Evolutionary conservation across 2,113 vertebrate genomes (phyloP).

Genomic region (Xenopus borealis): DNA sequence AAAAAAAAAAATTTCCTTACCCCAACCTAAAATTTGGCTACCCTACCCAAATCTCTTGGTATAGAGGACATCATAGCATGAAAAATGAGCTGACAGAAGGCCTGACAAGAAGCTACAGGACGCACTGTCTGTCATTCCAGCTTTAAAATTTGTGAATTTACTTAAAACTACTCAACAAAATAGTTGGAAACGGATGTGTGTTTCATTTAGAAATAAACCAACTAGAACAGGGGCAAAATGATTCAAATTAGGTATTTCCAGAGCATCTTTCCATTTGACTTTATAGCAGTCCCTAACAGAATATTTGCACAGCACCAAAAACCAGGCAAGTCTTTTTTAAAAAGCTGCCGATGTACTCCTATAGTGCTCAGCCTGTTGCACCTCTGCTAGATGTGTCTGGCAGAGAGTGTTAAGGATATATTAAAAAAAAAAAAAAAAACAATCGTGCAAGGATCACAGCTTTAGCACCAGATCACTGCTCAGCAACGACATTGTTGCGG

Average conservation of each 20-base stretch:
- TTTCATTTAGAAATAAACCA: too few relatives aligned
- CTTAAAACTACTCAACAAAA: too few relatives aligned
- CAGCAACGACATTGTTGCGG: not conserved
- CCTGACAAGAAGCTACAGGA: too few relatives aligned
- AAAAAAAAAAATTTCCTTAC: constrained; percentile 48
- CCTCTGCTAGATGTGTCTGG: not conserved
- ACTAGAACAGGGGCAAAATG: constrained; percentile 25
- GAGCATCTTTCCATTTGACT: constrained; percentile 73
- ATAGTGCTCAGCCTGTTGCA: constrained; percentile 11
- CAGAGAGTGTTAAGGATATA: not conserved
- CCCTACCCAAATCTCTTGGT: too few relatives aligned
- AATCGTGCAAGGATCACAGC: constrained; percentile 19
- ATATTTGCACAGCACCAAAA: constrained; percentile 32
- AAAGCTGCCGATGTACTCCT: not conserved
- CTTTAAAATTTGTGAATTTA: too few relatives aligned
- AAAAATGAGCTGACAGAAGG: too few relatives aligned
- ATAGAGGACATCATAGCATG: too few relatives aligned
- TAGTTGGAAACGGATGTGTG: too few relatives aligned
- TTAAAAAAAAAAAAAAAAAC: not conserved
- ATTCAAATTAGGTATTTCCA: constrained; percentile 54
- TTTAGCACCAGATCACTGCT: constrained; percentile 42
- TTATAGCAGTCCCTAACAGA: constrained; percentile 29
- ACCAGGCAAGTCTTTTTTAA: not conserved
- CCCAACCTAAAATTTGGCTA: constrained; percentile 20
- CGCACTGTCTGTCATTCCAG: too few relatives aligned